Conservation (phyloP, 2,797 vertebrate species). For the Xiphophorus birchmanni region DNA sequence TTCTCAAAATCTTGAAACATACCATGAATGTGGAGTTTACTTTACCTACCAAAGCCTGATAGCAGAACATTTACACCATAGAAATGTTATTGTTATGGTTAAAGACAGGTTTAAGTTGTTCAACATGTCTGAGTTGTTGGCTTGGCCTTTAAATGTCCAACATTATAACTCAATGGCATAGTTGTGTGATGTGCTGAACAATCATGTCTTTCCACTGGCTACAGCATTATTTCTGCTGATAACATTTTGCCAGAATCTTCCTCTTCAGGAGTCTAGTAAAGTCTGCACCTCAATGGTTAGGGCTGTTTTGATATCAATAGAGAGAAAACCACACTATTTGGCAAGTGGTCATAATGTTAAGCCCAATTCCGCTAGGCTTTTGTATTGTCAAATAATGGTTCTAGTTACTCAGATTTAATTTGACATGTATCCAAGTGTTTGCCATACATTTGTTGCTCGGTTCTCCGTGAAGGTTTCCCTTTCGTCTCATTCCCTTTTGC, state of each 20-base stretch:
- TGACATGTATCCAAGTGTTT: neutral
- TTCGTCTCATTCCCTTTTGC: neutral
- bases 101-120: neutral
- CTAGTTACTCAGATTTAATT: neutral
- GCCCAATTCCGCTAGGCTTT: neutral
- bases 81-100: neutral
- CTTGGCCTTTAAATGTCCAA: neutral
- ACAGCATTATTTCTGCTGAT: neutral
- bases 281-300: neutral
- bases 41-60: neutral
- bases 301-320: neutral
- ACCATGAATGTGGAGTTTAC: neutral
- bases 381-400: neutral
- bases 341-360: neutral
- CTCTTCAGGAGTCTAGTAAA: neutral
- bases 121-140: neutral
- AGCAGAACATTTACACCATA: neutral
- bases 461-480: neutral
- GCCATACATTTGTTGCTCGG: neutral
- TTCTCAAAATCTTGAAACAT: neutral
- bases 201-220: neutral
- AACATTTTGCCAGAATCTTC: neutral
- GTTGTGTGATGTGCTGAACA: neutral
- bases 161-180: neutral
- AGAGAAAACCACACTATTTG: neutral